These are phyloP conservation scores for Plagodis pulveraria DNA, from an alignment of 2,888 invertebrate genomes.

Conservation along the genomic window DNA sequence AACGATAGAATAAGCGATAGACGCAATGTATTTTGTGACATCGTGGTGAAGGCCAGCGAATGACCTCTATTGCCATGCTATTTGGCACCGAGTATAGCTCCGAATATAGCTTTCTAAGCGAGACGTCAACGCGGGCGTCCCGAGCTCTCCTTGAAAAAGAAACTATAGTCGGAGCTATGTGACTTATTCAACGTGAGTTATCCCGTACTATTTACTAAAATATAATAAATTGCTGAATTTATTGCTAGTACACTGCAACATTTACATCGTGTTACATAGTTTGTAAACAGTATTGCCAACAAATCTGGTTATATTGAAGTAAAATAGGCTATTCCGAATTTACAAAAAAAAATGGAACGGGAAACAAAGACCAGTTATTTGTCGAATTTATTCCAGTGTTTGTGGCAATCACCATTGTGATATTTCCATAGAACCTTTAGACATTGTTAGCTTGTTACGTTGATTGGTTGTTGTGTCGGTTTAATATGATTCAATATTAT, in stretches of 20 bases:
- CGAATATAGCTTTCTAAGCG: no score
- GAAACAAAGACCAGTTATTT: constrained; percentile 8
- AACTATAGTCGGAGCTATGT: no score
- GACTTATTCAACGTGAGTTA: no score
- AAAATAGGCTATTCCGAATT: constrained; percentile 1
- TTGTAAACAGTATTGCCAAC: constrained; percentile 15
- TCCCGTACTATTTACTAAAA: no score
- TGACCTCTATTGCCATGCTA: no score
- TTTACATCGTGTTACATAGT: constrained; percentile 24
- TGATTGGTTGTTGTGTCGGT: not conserved
- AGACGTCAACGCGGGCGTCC: no score
- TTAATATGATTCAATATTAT: not conserved
- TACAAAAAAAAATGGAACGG: constrained; percentile 5
- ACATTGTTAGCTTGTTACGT: constrained; percentile 18
- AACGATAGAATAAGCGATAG: no score
- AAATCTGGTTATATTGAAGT: constrained; percentile 9
- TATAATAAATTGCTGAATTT: no score
- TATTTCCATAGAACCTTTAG: constrained; percentile 28
- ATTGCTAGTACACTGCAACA: not conserved
- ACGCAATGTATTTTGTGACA: no score
- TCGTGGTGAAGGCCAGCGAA: no score
- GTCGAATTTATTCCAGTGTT: constrained; percentile 16
- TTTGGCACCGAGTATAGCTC: no score
- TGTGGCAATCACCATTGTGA: constrained; percentile 24
- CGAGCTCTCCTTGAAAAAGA: no score